Conservation (phyloP, 2,113 vertebrate genomes). For the Ptychochromis oligacanthus region DNA sequence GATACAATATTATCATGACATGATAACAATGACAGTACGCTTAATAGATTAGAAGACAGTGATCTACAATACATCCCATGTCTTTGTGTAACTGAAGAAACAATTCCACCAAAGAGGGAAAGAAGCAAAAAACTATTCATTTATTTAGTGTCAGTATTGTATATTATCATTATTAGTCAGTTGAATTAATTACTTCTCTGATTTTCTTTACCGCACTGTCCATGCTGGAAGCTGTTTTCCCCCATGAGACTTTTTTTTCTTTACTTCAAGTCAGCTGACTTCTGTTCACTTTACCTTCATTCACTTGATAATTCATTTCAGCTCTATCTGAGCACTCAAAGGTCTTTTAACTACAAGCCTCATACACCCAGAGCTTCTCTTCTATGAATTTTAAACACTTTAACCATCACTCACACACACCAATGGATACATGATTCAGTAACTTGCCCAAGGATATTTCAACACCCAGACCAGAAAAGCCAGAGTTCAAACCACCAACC, state of each 20-base stretch:
- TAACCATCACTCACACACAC: no score
- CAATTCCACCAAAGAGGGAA: fast-evolving
- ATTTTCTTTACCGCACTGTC: background rate
- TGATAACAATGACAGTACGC: no score
- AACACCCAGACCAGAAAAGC: no score
- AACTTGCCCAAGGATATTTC: no score
- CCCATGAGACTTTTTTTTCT: background rate
- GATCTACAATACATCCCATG: no score
- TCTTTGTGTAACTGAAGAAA: background rate
- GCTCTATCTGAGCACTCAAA: background rate
- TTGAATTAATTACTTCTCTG: background rate
- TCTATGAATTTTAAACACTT: no score
- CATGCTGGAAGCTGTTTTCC: background rate
- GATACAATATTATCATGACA: no score
- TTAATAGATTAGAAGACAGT: no score
- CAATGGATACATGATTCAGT: no score
- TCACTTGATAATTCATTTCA: background rate
- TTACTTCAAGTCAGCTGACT: background rate
- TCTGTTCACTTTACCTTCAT: slow-evolving; percentile 2
- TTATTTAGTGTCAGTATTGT: background rate
- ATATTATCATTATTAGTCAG: background rate
- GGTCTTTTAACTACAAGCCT: no score
- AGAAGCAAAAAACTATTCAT: background rate
- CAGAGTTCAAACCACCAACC: background rate
- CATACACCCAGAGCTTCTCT: background rate